These are phyloP conservation scores for Sebastes melanostomus DNA, from an alignment of 2,797 vertebrate species.

Conservation along the genomic window DNA sequence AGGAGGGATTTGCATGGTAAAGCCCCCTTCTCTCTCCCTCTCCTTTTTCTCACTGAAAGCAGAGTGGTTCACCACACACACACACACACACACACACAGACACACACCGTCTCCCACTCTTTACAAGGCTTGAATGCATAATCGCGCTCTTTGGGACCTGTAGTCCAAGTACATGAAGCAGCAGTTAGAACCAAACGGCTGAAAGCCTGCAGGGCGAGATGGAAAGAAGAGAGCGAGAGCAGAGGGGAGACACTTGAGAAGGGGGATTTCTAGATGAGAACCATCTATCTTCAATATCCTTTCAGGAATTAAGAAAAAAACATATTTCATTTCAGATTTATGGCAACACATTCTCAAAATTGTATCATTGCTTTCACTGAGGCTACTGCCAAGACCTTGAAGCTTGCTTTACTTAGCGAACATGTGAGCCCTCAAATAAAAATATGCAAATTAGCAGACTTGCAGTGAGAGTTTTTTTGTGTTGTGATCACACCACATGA, in stretches of 20 bases:
- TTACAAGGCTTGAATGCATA: constrained; percentile 49
- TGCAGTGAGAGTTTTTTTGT: neutral
- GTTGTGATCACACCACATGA: neutral
- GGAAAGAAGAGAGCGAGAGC: constrained; percentile 39
- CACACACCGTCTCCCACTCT: constrained; percentile 22
- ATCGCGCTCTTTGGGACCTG: constrained; percentile 30
- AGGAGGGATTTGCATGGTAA: constrained; percentile 69
- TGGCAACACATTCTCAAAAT: neutral
- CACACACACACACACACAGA: constrained; percentile 8
- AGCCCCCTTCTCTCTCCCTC: constrained; percentile 35
- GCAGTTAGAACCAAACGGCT: constrained; percentile 33
- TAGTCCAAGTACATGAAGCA: constrained; percentile 33
- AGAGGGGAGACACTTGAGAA: constrained; percentile 50
- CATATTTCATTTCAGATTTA: constrained; percentile 47
- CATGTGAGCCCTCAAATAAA: neutral
- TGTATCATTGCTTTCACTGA: neutral
- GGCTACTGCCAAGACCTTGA: constrained; percentile 5
- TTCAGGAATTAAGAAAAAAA: constrained; percentile 28
- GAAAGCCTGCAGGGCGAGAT: constrained; percentile 41
- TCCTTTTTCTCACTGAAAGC: constrained; percentile 20
- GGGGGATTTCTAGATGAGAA: constrained; percentile 46
- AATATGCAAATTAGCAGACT: neutral
- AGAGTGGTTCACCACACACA: constrained; percentile 25
- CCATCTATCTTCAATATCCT: constrained; percentile 20
- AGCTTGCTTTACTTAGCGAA: neutral